These are phyloP conservation scores for Haplochromis vanheusdeni DNA, from an alignment of 2,113 vertebrate genomes.

Conservation along the genomic window DNA sequence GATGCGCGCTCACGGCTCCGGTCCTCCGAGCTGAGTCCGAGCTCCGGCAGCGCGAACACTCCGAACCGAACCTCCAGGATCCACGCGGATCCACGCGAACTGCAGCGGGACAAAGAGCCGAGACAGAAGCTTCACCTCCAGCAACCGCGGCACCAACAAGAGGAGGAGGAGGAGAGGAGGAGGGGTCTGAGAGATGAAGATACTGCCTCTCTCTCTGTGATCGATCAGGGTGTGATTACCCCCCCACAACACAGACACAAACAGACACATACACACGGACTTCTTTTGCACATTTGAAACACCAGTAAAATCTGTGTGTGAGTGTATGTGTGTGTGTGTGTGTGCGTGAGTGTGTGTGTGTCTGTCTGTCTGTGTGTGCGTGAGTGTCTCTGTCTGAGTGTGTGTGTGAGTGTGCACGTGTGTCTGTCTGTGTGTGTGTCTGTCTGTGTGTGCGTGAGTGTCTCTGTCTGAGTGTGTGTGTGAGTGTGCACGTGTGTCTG, in stretches of 20 bases:
- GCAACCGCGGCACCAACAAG: slow-evolving; percentile 21
- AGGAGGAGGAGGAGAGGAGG: background rate
- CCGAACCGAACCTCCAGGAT: background rate
- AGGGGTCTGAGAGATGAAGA: slow-evolving; percentile 25
- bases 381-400: accelerated
- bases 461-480: too few species aligned
- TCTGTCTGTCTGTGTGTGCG: accelerated
- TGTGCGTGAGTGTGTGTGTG: accelerated
- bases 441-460: too few species aligned
- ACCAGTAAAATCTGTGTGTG: background rate
- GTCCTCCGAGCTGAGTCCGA: background rate
- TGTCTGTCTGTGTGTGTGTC: too few species aligned
- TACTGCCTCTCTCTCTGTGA: background rate
- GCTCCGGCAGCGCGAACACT: background rate
- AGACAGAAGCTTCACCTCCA: slow-evolving; percentile 19
- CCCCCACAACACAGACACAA: background rate
- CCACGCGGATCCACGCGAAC: background rate
- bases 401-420: accelerated
- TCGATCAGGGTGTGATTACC: background rate
- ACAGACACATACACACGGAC: background rate
- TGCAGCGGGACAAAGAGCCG: background rate
- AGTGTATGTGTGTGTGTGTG: accelerated
- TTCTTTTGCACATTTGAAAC: background rate
- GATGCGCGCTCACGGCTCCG: background rate
- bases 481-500: too few species aligned